phyloP scores from a whole-genome alignment of 2,797 vertebrate genomes.

The Bufotes viridis region DNA sequence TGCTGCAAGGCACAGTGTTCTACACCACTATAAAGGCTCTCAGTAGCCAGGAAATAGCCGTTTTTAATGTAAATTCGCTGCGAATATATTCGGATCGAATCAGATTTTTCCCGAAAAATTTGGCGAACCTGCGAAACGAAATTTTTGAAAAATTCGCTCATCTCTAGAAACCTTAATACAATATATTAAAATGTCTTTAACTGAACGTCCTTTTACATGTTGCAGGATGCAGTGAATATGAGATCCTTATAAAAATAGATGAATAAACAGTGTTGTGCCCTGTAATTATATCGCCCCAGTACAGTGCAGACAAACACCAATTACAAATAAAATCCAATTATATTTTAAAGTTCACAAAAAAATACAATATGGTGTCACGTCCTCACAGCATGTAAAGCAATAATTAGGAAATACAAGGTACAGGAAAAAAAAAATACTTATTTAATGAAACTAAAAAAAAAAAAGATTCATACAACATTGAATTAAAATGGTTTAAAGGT shows the following conservation, averaged over 20 bases:
- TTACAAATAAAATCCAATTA: conserved; percentile 36
- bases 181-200: neutral
- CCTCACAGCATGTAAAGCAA: neutral
- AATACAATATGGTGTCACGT: neutral
- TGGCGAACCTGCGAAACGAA: no score
- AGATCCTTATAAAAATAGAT: neutral
- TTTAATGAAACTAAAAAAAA: neutral
- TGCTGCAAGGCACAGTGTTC: no score
- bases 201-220: neutral
- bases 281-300: conserved; percentile 6
- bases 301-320: neutral
- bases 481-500: neutral
- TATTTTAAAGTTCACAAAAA: conserved; percentile 17
- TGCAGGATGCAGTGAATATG: neutral
- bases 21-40: no score
- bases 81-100: no score
- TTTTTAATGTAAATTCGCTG: no score
- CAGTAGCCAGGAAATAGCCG: no score
- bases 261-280: neutral
- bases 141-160: no score
- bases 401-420: neutral
- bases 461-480: neutral
- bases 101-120: no score
- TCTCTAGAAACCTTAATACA: no score
- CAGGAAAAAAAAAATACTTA: neutral